Evolutionary conservation across 2,888 invertebrate species (phyloP), one percentile per base, ranked within the genome.

Genomic region (Adelphocoris suturalis): DNA sequence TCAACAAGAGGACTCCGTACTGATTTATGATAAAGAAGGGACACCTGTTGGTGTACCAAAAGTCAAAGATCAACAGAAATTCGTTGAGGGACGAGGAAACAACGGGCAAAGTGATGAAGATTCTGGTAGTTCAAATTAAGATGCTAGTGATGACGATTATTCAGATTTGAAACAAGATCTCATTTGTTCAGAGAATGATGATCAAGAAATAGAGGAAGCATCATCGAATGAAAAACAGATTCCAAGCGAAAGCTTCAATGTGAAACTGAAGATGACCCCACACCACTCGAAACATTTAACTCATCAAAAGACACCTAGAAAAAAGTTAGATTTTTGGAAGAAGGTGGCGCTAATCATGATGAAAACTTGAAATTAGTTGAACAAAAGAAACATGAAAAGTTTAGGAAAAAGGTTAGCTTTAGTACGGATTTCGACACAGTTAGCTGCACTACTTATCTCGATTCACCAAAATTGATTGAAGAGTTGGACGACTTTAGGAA

Each of bases 301-400:
- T 47, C 37, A 19, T 91, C 91, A 61, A 92, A 92, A 82, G 81
- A 75, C 23, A 89, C 14, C 55, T 90, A 14, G 86, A 78, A 23
- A 90, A 91, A 47, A 81, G 89, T 48, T 92, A 92, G 23, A 92
- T 92, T 52, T 75, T 46, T 16, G 76, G 76, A 57, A 27, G n/a
- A 14, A 76, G 46, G 89, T n/a, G 57, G 89, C 13, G 47, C 52
- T 27, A 85, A 90, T 55, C 91, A 91, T 16, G 89, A 91, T 57
- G 86, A 11, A 68, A 12, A 0, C 12, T 68, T 13, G 23, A 11
- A 12, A 5, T 19, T 23, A 68, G 12, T 12, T 12, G 68, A 68
- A 23, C 68, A 90, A 28, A 82, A 91, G n/a, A 89, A 80, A 14
- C 90, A 90, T 90, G 90, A 91, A 37, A 28, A 82, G 23, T 84